phyloP scores from a whole-genome alignment of 2,888 invertebrate genomes.

The Drosophila prolongata region DNA sequence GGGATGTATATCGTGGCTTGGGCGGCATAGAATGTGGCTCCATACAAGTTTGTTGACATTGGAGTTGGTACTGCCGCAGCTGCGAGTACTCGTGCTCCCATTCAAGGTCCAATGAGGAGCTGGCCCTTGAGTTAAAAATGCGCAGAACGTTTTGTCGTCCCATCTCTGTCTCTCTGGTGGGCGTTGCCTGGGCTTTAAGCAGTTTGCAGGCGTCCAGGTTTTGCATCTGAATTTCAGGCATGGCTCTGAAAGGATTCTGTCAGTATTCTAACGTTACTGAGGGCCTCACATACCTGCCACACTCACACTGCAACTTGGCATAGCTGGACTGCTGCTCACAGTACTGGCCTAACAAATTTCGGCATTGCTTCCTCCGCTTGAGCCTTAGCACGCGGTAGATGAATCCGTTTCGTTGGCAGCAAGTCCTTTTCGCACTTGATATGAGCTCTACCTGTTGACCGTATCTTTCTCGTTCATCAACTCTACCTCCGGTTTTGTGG shows the following conservation, averaged over 20 bases:
- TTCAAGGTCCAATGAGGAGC: slow-evolving; percentile 88
- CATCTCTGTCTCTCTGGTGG: slow-evolving; percentile 79
- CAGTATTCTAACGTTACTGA: background rate
- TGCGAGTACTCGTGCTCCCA: slow-evolving; percentile 88
- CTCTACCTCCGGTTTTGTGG: too few species aligned
- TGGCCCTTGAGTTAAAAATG: slow-evolving; percentile 86
- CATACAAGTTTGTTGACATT: too few species aligned
- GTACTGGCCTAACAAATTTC: too few species aligned
- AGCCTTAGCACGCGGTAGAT: too few species aligned
- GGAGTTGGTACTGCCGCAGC: slow-evolving; percentile 53
- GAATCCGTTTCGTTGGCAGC: too few species aligned
- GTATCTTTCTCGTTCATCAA: too few species aligned
- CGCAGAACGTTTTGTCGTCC: slow-evolving; percentile 54
- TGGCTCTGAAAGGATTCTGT: background rate
- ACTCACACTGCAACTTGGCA: too few species aligned
- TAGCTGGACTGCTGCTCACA: too few species aligned
- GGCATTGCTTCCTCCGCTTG: too few species aligned
- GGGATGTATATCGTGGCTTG: slow-evolving; percentile 60
- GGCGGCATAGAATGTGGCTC: slow-evolving; percentile 52
- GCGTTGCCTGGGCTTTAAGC: slow-evolving; percentile 78
- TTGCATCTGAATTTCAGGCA: slow-evolving; percentile 86
- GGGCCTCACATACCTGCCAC: too few species aligned
- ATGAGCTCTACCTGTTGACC: too few species aligned
- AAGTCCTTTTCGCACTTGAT: too few species aligned
- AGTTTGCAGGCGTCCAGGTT: slow-evolving; percentile 87